phyloP scores from a whole-genome alignment of 2,888 invertebrate genomes.

The Drosophila tripunctata region DNA sequence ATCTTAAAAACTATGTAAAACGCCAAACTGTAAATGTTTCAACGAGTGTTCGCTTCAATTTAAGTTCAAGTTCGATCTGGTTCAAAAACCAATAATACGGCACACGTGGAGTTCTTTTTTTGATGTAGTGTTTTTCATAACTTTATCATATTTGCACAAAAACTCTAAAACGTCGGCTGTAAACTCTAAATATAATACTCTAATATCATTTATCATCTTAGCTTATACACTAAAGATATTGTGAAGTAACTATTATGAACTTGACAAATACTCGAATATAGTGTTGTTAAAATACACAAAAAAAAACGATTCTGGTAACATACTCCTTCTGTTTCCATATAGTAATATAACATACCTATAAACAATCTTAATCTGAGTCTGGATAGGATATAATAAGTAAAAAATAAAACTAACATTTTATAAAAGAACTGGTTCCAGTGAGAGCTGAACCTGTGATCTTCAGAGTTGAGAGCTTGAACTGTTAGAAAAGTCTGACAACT shows the following conservation, averaged over 20 bases:
- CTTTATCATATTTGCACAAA: conserved; percentile 60
- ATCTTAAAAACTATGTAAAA: conserved; percentile 30
- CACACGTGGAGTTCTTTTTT: conserved; percentile 61
- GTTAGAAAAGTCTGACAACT: no score
- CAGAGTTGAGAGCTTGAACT: no score
- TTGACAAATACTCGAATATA: no score
- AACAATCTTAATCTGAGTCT: neutral
- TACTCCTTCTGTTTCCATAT: no score
- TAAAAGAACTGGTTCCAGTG: no score
- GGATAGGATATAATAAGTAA: no score
- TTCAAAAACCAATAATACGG: conserved; percentile 46
- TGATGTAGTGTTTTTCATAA: conserved; percentile 77
- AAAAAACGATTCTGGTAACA: no score
- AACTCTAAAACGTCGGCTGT: conserved; percentile 47
- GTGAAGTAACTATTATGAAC: conserved; percentile 8
- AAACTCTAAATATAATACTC: conserved; percentile 29
- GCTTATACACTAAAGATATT: conserved; percentile 12
- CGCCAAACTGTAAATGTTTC: conserved; percentile 43
- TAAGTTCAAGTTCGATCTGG: conserved; percentile 42
- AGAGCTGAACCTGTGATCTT: no score
- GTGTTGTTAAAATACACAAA: no score
- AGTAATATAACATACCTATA: no score
- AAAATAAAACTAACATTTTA: no score
- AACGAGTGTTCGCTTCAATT: conserved; percentile 82
- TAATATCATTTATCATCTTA: conserved; percentile 1